Conservation (phyloP, 2,113 vertebrate species). For the Forbesichthys papilliferus region DNA sequence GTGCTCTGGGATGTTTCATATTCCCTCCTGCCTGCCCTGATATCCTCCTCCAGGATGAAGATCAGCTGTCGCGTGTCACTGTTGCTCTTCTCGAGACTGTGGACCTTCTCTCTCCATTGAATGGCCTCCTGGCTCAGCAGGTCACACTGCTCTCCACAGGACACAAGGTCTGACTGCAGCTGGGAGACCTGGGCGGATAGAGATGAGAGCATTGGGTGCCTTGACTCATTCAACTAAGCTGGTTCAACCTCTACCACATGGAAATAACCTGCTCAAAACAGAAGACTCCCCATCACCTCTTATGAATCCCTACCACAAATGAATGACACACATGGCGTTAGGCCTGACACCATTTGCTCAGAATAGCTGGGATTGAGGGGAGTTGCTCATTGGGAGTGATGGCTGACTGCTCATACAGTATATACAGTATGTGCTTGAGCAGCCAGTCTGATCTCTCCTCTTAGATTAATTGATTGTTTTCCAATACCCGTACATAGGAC, state of each 20-base stretch:
- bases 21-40: constrained; percentile 68
- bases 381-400: too few relatives aligned
- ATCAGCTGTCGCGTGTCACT: constrained; percentile 68
- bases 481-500: too few relatives aligned
- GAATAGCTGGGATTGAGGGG: too few relatives aligned
- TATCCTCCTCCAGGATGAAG: constrained; percentile 76
- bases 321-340: background rate
- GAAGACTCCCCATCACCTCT: too few relatives aligned
- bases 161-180: constrained; percentile 75
- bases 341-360: too few relatives aligned
- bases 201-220: background rate
- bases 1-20: constrained; percentile 66
- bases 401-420: too few relatives aligned
- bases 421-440: too few relatives aligned
- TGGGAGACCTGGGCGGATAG: constrained; percentile 50
- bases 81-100: constrained; percentile 72
- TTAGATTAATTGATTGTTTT: too few relatives aligned
- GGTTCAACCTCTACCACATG: too few relatives aligned
- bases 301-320: background rate
- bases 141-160: constrained; percentile 77
- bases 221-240: background rate
- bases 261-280: too few relatives aligned
- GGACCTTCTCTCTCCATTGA: constrained; percentile 74
- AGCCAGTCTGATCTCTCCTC: too few relatives aligned
- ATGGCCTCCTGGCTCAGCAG: constrained; percentile 68